Conservation (phyloP, 92 coral and sea anemone genomes). For the Bergia puertoricense region DNA sequence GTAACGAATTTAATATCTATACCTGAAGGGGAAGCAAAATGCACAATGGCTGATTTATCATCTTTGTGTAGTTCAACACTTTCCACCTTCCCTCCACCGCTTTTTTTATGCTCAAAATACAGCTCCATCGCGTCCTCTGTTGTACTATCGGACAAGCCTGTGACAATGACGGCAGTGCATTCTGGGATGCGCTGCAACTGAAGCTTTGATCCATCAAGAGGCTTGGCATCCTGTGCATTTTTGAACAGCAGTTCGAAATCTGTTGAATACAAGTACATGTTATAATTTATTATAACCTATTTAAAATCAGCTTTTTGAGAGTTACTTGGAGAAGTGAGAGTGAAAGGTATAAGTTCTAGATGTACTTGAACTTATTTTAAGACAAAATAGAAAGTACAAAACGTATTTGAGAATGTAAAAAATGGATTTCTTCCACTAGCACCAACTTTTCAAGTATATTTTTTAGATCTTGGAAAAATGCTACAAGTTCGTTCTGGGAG, state of each 20-base stretch:
- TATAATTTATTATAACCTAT: neutral
- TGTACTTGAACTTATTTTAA: too few species aligned
- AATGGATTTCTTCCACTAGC: too few species aligned
- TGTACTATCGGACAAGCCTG: conserved; percentile 25
- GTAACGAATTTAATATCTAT: neutral
- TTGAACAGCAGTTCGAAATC: conserved; percentile 10
- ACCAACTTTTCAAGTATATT: too few species aligned
- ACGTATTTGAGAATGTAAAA: too few species aligned
- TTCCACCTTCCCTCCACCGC: conserved; percentile 37
- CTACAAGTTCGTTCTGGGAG: too few species aligned
- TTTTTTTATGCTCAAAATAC: conserved; percentile 38
- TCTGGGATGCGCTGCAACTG: neutral
- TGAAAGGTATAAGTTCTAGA: too few species aligned
- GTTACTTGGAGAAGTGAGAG: too few species aligned
- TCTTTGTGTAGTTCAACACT: neutral
- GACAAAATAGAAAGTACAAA: too few species aligned
- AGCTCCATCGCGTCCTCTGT: conserved; percentile 27
- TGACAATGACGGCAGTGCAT: conserved; percentile 31
- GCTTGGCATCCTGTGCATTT: conserved; percentile 3
- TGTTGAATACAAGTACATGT: neutral
- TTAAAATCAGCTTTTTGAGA: too few species aligned
- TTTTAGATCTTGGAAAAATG: too few species aligned
- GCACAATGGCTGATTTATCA: neutral
- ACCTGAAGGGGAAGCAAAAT: conserved; percentile 14
- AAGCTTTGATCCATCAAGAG: conserved; percentile 4